Evolutionary conservation across 2,113 vertebrate species (phyloP), one percentile per base, ranked within the genome.

Genomic region (Corythaeola cristata): DNA sequence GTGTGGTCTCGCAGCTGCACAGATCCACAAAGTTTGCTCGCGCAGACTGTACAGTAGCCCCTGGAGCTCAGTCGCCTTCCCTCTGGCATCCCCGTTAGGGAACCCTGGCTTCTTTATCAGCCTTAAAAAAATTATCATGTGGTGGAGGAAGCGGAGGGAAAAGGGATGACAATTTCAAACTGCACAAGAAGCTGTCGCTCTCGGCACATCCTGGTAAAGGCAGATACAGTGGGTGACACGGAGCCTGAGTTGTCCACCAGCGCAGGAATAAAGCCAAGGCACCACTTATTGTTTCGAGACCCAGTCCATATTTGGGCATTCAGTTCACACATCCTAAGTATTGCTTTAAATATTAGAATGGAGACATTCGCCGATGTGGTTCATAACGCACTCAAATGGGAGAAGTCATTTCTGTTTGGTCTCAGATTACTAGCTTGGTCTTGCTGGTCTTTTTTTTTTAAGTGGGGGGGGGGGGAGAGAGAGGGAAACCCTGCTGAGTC

Each of bases 271-370:
- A 91, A 90, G 90, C 93, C 92, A 95, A 97, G 93, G 79, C 87
- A 87, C 89, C 88, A 93, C 90, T 39, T 95, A 96, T 94, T 96
- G 93, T 96, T 96, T 95, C 81, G 68, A 95, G 95, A 93, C 95
- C 89, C 89, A 92, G 86, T 91, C 96, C 96, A 91, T 97, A 97
- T 96, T 97, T 97, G 96, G 95, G 84, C 94, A 96, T 97, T 95
- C 93, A 75, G 87, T 96, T 97, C 96, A 96, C 88, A 95, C 83
- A 82, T 95, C 68, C 62, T 94, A 96, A 97, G 85, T 93, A 96
- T 83, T 87, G 92, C 95, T 97, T 96, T 96, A 96, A 95, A 97
- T 97, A 96, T 93, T 95, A 88, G 92, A 93, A 91, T 77, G 59
- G 86, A 96, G 87, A 77, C 89, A 91, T 85, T 97, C 2, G 5